Conservation (phyloP, 2,797 vertebrate species). For the Cirrhinus mrigala region DNA sequence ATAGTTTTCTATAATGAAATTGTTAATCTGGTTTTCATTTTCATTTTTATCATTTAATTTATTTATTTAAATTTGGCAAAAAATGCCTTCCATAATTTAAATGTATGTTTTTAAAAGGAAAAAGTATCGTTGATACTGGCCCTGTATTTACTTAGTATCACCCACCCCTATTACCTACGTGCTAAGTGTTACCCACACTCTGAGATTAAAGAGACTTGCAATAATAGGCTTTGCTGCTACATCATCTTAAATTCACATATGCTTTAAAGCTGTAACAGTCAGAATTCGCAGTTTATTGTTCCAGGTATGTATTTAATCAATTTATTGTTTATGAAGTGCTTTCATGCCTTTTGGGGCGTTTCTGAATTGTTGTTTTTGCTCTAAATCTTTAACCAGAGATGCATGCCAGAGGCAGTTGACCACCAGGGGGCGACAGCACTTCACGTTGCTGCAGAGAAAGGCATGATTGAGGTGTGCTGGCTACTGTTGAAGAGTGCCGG, state of each 20-base stretch:
- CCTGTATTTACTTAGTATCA: too few relatives aligned
- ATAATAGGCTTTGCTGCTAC: constrained; percentile 12
- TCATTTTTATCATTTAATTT: too few relatives aligned
- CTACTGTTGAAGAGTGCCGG: constrained; percentile 77
- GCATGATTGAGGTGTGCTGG: constrained; percentile 81
- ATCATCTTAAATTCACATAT: background rate
- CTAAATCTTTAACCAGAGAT: constrained; percentile 69
- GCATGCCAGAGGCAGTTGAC: constrained; percentile 76
- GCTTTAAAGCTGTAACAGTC: background rate
- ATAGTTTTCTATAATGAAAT: too few relatives aligned
- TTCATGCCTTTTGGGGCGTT: background rate
- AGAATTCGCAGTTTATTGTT: background rate
- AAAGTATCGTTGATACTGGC: too few relatives aligned
- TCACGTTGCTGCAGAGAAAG: constrained; percentile 82
- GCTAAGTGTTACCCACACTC: too few relatives aligned
- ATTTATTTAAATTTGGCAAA: too few relatives aligned
- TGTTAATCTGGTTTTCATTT: too few relatives aligned
- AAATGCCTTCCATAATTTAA: too few relatives aligned
- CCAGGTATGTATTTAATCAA: background rate
- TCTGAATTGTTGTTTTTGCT: background rate
- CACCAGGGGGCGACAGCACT: constrained; percentile 80
- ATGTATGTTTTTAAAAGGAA: too few relatives aligned
- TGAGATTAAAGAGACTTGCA: constrained; percentile 27
- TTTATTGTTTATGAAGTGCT: background rate
- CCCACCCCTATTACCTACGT: too few relatives aligned